A percentile compares a stretch with the other conserved stretches of the same genome.
Conservation (phyloP, 2,113 vertebrate genomes). For the Crotophaga sulcirostris region DNA sequence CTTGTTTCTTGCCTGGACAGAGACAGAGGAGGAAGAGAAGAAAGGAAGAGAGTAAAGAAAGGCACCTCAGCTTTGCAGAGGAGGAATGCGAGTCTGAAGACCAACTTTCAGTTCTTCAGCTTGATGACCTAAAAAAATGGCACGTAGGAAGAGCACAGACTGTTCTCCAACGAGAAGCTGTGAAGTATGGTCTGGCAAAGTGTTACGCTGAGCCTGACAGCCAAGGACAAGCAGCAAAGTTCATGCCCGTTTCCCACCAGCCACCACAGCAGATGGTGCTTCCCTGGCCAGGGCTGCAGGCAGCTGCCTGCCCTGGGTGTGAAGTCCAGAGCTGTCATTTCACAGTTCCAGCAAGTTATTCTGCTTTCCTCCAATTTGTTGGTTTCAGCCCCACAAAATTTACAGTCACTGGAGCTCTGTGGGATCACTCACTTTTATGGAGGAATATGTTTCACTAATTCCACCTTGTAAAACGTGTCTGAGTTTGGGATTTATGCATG, state of each 20-base stretch:
- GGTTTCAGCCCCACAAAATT: not conserved
- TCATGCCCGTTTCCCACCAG: rapidly evolving
- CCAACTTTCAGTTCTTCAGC: not conserved
- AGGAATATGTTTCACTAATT: not conserved
- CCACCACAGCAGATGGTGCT: not conserved
- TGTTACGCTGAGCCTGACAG: not conserved
- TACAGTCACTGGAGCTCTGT: not conserved
- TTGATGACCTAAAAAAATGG: not conserved
- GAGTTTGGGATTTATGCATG: rapidly evolving
- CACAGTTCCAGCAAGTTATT: not conserved
- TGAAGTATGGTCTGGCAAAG: not conserved
- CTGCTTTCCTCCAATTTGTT: not conserved
- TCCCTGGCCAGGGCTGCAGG: not conserved
- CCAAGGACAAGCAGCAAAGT: not conserved
- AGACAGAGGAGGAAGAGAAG: not conserved
- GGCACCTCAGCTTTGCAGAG: not conserved
- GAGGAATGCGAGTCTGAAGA: not conserved
- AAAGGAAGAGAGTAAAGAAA: not conserved
- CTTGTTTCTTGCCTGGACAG: not conserved
- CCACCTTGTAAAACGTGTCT: not conserved
- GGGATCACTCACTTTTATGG: not conserved
- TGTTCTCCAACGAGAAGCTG: not conserved
- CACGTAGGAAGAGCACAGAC: not conserved
- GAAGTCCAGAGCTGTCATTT: not conserved
- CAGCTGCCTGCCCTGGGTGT: not conserved